phyloP scores from a whole-genome alignment of 2,888 invertebrate species.

The Dysmachus trigonus region DNA sequence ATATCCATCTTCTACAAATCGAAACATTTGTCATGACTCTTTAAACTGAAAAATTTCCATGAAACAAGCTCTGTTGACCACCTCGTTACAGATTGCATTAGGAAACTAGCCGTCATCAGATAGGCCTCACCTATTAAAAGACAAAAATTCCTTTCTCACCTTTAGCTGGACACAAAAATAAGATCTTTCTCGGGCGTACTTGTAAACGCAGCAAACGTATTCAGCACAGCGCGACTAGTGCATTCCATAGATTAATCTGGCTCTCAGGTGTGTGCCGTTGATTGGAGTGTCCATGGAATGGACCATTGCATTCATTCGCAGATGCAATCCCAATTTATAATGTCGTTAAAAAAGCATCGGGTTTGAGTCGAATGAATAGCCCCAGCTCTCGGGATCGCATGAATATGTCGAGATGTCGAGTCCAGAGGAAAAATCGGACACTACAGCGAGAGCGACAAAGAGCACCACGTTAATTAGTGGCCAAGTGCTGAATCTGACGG shows the following conservation, averaged over 20 bases:
- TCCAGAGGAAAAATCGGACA: neutral
- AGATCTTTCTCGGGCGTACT: neutral
- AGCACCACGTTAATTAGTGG: slow-evolving; percentile 36
- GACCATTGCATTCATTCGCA: neutral
- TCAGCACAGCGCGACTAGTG: neutral
- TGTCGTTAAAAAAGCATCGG: slow-evolving; percentile 4
- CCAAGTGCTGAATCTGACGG: slow-evolving; percentile 40
- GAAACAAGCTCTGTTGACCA: neutral
- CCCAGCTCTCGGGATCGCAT: neutral
- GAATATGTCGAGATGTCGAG: no score
- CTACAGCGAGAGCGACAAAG: slow-evolving; percentile 16
- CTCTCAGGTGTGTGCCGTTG: neutral
- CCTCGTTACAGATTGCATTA: neutral
- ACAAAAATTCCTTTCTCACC: neutral
- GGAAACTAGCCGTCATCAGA: neutral
- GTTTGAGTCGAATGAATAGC: neutral
- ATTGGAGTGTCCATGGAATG: no score
- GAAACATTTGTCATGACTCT: neutral
- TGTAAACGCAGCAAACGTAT: neutral
- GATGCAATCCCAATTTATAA: slow-evolving; percentile 6
- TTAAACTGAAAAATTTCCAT: neutral
- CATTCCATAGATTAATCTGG: neutral
- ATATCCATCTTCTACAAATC: no score
- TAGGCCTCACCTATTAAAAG: neutral
- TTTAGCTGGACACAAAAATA: neutral